These are phyloP conservation scores for Siderastrea siderea DNA, from an alignment of 92 coral and sea anemone genomes.

Conservation along the genomic window DNA sequence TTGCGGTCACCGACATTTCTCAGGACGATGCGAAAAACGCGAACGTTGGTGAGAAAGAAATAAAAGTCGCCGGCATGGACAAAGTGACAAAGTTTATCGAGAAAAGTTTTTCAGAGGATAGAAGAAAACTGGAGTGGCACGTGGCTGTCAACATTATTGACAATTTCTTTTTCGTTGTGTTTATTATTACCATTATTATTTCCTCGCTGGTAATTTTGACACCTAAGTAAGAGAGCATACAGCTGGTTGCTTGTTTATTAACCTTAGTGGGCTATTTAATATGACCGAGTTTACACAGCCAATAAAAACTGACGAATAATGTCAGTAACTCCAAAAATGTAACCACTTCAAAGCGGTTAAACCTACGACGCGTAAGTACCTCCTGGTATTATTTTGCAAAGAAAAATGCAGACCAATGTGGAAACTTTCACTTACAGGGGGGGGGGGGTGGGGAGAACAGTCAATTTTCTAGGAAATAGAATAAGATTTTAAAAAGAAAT, in stretches of 20 bases:
- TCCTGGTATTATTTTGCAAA: too few species aligned
- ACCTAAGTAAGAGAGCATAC: not conserved
- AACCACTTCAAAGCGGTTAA: too few species aligned
- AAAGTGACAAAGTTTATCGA: slow-evolving; percentile 57
- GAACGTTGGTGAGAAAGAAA: slow-evolving; percentile 18
- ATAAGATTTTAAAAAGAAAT: too few species aligned
- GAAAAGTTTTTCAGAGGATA: slow-evolving; percentile 41
- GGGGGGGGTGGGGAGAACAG: too few species aligned
- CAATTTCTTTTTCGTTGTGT: slow-evolving; percentile 82
- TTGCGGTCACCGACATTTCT: slow-evolving; percentile 17
- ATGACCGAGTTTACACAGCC: too few species aligned
- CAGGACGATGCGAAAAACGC: not conserved
- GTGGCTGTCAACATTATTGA: slow-evolving; percentile 81
- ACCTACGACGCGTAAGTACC: too few species aligned
- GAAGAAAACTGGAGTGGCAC: slow-evolving; percentile 85
- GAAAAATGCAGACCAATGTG: too few species aligned
- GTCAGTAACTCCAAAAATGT: too few species aligned
- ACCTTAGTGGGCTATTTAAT: too few species aligned
- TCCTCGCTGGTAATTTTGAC: slow-evolving; percentile 62
- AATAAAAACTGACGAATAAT: too few species aligned
- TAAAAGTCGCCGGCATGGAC: slow-evolving; percentile 54
- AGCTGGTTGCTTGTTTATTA: not conserved
- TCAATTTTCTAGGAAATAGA: too few species aligned
- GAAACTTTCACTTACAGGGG: too few species aligned
- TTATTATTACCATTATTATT: slow-evolving; percentile 72